These are phyloP conservation scores for Frankliniella fusca DNA, from an alignment of 2,888 invertebrate species.

Conservation along the genomic window DNA sequence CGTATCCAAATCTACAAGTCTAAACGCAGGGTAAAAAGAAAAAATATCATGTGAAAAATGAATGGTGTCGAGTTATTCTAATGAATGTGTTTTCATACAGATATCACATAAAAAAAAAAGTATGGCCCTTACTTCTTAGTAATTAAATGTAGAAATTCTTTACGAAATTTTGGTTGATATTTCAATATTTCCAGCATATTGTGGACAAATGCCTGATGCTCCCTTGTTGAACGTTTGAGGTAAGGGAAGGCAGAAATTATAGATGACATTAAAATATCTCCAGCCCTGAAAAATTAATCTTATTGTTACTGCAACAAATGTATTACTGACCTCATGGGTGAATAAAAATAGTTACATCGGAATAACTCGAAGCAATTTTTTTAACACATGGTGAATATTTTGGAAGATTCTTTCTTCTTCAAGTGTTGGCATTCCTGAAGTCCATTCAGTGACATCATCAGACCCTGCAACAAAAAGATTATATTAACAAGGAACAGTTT, in stretches of 20 bases:
- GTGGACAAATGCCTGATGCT: slow-evolving; percentile 70
- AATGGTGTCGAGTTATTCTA: slow-evolving; percentile 32
- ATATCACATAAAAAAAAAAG: slow-evolving; percentile 38
- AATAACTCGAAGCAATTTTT: slow-evolving; percentile 51
- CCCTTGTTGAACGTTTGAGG: slow-evolving; percentile 61
- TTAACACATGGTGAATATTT: slow-evolving; percentile 58
- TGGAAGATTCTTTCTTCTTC: slow-evolving; percentile 56
- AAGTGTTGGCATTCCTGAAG: slow-evolving; percentile 48
- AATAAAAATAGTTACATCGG: slow-evolving; percentile 54
- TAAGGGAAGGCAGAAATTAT: slow-evolving; percentile 71
- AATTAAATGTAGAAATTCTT: slow-evolving; percentile 67
- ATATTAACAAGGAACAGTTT: slow-evolving; percentile 28
- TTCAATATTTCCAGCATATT: slow-evolving; percentile 72
- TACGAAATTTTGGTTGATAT: slow-evolving; percentile 67
- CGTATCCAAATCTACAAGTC: slow-evolving; percentile 70
- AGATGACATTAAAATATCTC: slow-evolving; percentile 62
- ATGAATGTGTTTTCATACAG: no score
- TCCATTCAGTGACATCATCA: slow-evolving; percentile 30
- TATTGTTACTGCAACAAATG: slow-evolving; percentile 31
- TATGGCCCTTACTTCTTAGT: slow-evolving; percentile 63
- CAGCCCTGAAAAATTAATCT: slow-evolving; percentile 57
- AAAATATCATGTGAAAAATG: slow-evolving; percentile 2
- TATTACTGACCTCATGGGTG: slow-evolving; percentile 13
- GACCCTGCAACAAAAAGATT: slow-evolving; percentile 25
- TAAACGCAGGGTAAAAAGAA: slow-evolving; percentile 45